These are phyloP conservation scores for Darevskia nairensis DNA, from an alignment of 2,797 vertebrate species.

Conservation along the genomic window DNA sequence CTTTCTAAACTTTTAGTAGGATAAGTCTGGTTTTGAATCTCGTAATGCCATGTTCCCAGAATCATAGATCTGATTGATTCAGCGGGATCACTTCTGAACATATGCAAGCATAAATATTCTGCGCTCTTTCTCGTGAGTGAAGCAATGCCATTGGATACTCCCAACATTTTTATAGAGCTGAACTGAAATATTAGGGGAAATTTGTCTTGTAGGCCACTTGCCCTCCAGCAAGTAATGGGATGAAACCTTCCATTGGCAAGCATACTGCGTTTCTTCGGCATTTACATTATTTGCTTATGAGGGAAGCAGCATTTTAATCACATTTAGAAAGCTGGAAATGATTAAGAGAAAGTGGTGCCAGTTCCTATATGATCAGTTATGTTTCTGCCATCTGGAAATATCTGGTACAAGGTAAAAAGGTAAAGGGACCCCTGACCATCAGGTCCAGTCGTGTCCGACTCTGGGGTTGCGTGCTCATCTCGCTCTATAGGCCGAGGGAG, in stretches of 20 bases:
- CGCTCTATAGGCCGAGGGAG: no score
- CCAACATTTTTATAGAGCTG: not conserved
- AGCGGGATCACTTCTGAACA: not conserved
- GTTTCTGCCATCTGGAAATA: not conserved
- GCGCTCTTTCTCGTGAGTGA: not conserved
- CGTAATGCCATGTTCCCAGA: not conserved
- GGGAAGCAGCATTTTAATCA: conserved; percentile 8
- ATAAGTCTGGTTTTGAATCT: not conserved
- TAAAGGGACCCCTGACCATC: no score
- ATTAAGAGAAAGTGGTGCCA: not conserved
- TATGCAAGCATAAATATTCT: not conserved
- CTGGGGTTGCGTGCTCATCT: no score
- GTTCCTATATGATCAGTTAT: not conserved
- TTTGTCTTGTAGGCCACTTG: not conserved
- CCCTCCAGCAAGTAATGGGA: not conserved
- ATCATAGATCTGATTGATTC: not conserved
- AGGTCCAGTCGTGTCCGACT: no score
- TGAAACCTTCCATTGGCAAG: not conserved
- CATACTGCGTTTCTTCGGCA: not conserved
- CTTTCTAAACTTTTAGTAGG: conserved; percentile 17
- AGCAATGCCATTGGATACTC: not conserved
- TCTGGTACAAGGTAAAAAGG: no score
- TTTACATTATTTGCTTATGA: conserved; percentile 28
- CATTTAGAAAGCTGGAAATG: not conserved
- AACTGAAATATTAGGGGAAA: not conserved